These are phyloP conservation scores for Podabrus alpinus DNA, from an alignment of 2,888 invertebrate species.

Conservation along the genomic window DNA sequence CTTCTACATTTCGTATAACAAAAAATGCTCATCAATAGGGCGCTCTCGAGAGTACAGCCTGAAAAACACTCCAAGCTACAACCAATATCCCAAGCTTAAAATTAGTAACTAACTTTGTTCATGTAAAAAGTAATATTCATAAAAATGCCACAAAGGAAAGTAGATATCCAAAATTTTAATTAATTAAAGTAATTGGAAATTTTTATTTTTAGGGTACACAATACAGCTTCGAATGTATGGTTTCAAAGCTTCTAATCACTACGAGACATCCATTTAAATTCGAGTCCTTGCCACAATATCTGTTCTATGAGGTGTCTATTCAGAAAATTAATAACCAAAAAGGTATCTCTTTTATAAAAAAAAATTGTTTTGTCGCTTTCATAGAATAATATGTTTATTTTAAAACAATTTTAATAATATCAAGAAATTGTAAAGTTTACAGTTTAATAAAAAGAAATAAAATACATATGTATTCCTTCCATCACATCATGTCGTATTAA, in stretches of 20 bases:
- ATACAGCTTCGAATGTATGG: neutral
- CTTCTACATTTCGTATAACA: too few relatives aligned
- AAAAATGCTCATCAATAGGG: too few relatives aligned
- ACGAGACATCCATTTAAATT: neutral
- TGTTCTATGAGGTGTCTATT: neutral
- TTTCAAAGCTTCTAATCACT: neutral
- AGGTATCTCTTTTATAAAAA: neutral
- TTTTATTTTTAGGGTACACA: neutral
- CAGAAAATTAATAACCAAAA: neutral
- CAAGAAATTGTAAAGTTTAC: neutral
- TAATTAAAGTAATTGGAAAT: neutral
- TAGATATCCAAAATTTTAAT: neutral
- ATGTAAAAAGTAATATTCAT: neutral
- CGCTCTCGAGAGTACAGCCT: neutral
- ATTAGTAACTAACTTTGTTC: too few relatives aligned
- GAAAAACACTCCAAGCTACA: neutral
- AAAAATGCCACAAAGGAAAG: neutral
- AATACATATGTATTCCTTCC: neutral
- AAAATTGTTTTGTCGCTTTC: too few relatives aligned
- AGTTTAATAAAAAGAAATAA: too few relatives aligned
- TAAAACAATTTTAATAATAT: neutral
- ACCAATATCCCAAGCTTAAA: neutral
- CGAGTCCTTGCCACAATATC: neutral
- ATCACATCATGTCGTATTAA: too few relatives aligned
- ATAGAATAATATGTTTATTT: too few relatives aligned